Base-by-base conservation (phyloP, 2,797 vertebrate species). In the Gymnoscopelus braueri region DNA sequence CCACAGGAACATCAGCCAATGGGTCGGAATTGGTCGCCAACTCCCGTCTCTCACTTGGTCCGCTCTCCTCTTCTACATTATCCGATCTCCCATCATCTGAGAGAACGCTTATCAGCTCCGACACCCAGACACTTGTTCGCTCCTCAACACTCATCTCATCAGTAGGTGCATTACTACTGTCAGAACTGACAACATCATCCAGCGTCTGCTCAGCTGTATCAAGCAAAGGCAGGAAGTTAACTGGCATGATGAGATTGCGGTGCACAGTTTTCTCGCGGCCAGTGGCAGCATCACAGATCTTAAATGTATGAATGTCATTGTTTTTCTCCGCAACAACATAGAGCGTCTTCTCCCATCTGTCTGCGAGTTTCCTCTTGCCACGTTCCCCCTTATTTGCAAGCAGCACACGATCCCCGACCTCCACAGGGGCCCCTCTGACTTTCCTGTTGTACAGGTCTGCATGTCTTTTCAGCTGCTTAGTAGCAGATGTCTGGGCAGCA, bases 391-490 rank as follows among this genome's bases (percentile, higher is more conserved):
- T 65, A 15, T 72, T 72, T 0, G 55, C 63, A 4, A 65, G 24
- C 10, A 65, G 11, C 6, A 72, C 69, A 23, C 65, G 5, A 49
- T 61, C 70, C 47, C 70, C 71, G 6, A 72, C 29, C 15, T 55
- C 60, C 14, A 68, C 44, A 12, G 24, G 39, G 1, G 51, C 50
- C 9, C 69, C 64, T 5, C 65, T 64, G 2, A 53, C 24, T 67
- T 48, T 66, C 19, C 13, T 72, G 13, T 74, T 71, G 5, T 71
- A 77, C 26, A 67, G 48, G 23, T 50, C 39, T 0, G 67, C 15
- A 5, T 77, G 74, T 12, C 57, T 71, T 32, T 13, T 55, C 29
- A 70, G 51, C 54, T 71, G 66, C n/a, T 52, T 70, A 5, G 8
- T 51, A 29, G 71, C 53, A 52, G 56, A 53, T n/a, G 51, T 15